Evolutionary conservation across 2,888 invertebrate species (phyloP), one percentile per base, ranked within the genome.

Genomic region (Stenichneumon culpator): DNA sequence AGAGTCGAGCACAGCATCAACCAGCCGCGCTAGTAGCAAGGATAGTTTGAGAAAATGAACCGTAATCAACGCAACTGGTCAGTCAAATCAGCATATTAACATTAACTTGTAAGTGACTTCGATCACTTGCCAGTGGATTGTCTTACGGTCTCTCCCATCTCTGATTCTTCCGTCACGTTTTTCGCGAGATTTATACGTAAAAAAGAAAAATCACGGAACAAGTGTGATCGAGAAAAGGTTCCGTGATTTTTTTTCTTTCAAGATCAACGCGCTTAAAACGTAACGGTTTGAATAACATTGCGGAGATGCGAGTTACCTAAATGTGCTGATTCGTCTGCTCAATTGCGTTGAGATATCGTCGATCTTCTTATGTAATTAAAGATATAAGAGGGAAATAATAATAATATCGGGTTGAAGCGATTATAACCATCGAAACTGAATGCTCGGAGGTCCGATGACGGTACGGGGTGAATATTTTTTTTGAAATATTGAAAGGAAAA

Each of bases 11-110:
- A 93, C 93, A 82, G 93, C 93, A 28, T 93, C 93, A 39, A 93
- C 93, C 73, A 93, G 93, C 89, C 93, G 93, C 81, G 93, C 93
- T 84, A 93, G 93, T 89, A 93, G 93, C 90, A 93, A 93, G 88
- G 93, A 93, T 80, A 93, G 93, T 86, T 86, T 93, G 89, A 90
- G 93, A 88, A 93, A 93, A 93, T 93, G 93, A 93, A 93, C 93
- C 91, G 93, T 93, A 88, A 91, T 93, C 93, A 93, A 93, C 93
- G 93, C 93, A 92, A 92, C 91, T 92, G 93, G 93, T 67, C 93
- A 93, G 91, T 93, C 92, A 87, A 93, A 92, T 88, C 93, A 93
- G 91, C 93, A 93, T 87, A 93, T 93, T 89, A 92, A 92, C 86
- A 89, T 91, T 83, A 92, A 92, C 86, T 91, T 92, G 89, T 92